Base-by-base conservation (phyloP, 2,888 invertebrate genomes). In the Lasioglossum leucozonium region DNA sequence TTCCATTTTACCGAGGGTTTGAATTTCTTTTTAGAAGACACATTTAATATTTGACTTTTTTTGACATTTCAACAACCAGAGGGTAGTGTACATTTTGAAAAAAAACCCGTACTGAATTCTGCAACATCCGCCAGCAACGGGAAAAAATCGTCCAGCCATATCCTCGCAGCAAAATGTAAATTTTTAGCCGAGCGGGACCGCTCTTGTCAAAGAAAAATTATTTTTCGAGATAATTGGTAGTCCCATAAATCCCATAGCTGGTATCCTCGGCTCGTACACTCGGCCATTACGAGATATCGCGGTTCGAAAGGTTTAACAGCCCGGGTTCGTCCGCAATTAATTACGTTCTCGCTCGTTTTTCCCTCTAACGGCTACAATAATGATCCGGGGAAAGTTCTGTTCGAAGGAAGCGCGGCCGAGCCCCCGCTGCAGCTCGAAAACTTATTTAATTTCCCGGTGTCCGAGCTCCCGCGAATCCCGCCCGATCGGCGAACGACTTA, bases 301-400 rank as follows among this genome's bases (percentile, higher is more conserved):
- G 26, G 26, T 58, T 58, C 26, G 13, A 58, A n/a, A 26, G 58
- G 16, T 58, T 58, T 62, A 62, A 30, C 62, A 62, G 6, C 58
- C 16, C 13, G 16, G 26, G 26, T 58, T 26, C 26, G 58, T 51
- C 62, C 62, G 62, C 62, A 26, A 62, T 62, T 62, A 62, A 62
- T 62, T 62, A 62, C 34, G 30, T 65, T 34, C 34, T 34, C 65
- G 10, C 65, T 65, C 65, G 62, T 62, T 62, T 62, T 34, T 65
- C 65, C 34, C 18, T 34, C 34, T 34, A 65, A 65, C 65, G 65
- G 34, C 65, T 34, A 22, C 65, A 65, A 65, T 34, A 65, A 65
- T 34, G 34, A 65, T 34, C 34, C 30, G 18, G 8, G 8, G 18
- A 65, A 65, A 34, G 34, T 65, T 34, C 34, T 30, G 26, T 18